These are phyloP conservation scores for Nannoperca obscura DNA, from an alignment of 2,797 vertebrate species.

Conservation along the genomic window DNA sequence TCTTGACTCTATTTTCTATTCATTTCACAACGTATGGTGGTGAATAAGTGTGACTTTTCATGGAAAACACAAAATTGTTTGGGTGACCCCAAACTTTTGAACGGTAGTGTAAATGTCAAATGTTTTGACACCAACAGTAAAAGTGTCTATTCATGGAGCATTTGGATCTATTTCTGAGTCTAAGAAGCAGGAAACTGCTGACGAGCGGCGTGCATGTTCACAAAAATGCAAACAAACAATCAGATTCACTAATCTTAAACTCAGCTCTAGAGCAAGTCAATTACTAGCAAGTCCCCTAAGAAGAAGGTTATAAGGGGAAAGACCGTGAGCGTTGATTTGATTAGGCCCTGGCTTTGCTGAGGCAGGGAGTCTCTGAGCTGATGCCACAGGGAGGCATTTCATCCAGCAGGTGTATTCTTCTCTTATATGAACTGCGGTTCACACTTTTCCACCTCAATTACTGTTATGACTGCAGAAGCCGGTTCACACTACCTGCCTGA, in stretches of 20 bases:
- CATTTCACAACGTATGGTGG: too few relatives aligned
- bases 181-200: neutral
- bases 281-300: constrained; percentile 25
- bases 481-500: constrained; percentile 25
- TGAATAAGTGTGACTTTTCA: too few relatives aligned
- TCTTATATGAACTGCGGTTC: constrained; percentile 31
- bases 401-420: constrained; percentile 60
- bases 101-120: too few relatives aligned
- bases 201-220: neutral
- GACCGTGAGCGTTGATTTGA: constrained; percentile 39
- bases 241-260: neutral
- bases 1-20: too few relatives aligned
- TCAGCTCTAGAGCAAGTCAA: constrained; percentile 7
- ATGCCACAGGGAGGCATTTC: constrained; percentile 40
- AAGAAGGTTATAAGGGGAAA: constrained; percentile 44
- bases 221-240: neutral
- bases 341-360: constrained; percentile 48
- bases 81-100: too few relatives aligned
- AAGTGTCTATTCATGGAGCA: neutral
- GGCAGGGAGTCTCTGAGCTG: constrained; percentile 17
- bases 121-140: neutral
- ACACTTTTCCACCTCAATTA: constrained; percentile 68
- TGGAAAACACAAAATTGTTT: too few relatives aligned
- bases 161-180: neutral
- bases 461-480: constrained; percentile 42